These are phyloP conservation scores for Peromyscus melanophrys DNA, from an alignment of 2,797 vertebrate species.

Conservation along the genomic window DNA sequence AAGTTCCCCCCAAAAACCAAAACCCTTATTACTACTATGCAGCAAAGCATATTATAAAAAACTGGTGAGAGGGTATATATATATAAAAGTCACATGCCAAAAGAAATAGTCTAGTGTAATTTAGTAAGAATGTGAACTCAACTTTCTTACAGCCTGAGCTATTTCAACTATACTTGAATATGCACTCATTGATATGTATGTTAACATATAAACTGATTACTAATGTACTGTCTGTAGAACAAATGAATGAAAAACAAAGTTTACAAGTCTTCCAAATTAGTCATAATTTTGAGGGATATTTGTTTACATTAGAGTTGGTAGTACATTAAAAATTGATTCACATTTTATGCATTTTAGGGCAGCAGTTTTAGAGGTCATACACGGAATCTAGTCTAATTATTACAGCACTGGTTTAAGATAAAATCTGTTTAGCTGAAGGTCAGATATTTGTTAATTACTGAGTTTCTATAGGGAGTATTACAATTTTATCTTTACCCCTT, in stretches of 20 bases:
- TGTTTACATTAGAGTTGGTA: slow-evolving; percentile 14
- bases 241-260: slow-evolving; percentile 64
- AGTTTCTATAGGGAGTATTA: slow-evolving; percentile 20
- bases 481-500: slow-evolving; percentile 43
- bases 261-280: slow-evolving; percentile 43
- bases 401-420: slow-evolving; percentile 55
- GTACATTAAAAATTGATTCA: slow-evolving; percentile 59
- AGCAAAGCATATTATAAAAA: slow-evolving; percentile 55
- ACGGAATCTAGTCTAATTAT: neutral
- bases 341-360: slow-evolving; percentile 61
- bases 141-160: slow-evolving; percentile 62
- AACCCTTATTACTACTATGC: neutral
- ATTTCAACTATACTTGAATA: slow-evolving; percentile 26
- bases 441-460: slow-evolving; percentile 47
- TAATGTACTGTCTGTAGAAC: neutral
- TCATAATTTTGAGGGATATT: slow-evolving; percentile 53
- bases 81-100: neutral
- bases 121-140: slow-evolving; percentile 17
- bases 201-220: slow-evolving; percentile 10
- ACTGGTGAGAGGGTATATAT: neutral
- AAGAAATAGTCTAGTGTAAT: slow-evolving; percentile 46
- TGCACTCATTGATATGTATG: neutral
- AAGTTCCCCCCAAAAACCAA: slow-evolving; percentile 33
- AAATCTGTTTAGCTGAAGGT: slow-evolving; percentile 58
- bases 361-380: slow-evolving; percentile 51